Evolutionary conservation across 2,797 vertebrate species (phyloP).

Genomic region (Lepilemur ruficaudatus): DNA sequence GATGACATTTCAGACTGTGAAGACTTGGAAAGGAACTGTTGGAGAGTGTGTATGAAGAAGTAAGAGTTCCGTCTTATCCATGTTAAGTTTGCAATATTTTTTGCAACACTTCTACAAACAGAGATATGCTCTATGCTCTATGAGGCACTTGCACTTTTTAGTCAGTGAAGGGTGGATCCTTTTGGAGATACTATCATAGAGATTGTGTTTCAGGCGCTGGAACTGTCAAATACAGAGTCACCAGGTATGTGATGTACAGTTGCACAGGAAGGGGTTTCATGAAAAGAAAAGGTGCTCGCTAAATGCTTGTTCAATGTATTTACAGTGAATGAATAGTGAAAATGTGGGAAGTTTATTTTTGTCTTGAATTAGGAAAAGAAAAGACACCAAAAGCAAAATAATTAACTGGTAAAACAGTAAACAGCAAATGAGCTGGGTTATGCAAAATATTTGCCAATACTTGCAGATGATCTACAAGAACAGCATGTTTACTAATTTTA

Average conservation of each 20-base stretch:
- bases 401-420: background rate
- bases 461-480: background rate
- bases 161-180: background rate
- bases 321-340: background rate
- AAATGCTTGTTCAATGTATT: background rate
- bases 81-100: background rate
- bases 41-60: background rate
- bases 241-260: background rate
- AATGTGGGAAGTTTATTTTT: background rate
- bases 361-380: background rate
- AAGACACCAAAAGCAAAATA: background rate
- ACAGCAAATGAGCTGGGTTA: background rate
- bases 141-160: background rate
- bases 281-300: background rate
- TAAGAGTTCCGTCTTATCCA: background rate
- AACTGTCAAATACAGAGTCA: background rate
- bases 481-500: background rate
- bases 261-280: background rate
- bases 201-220: background rate
- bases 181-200: background rate
- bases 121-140: background rate
- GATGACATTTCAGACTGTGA: background rate
- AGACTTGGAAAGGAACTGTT: background rate
- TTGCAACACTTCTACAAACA: background rate
- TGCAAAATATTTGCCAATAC: background rate